Conservation (phyloP, 2,888 invertebrate species). For the Campaea margaritaria region DNA sequence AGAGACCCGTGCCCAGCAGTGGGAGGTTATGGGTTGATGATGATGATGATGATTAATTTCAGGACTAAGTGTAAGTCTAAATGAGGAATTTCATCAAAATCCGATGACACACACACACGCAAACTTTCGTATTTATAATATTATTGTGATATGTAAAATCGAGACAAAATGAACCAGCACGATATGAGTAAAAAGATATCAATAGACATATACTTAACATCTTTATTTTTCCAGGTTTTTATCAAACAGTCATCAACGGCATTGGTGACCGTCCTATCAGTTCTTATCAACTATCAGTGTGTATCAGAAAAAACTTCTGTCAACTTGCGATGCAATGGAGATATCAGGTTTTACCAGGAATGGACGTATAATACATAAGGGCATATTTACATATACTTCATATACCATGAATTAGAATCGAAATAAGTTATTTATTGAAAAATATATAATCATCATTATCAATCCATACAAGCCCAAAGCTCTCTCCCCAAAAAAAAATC, state of each 20-base stretch:
- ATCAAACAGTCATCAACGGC: slow-evolving; percentile 10
- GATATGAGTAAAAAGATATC: not conserved
- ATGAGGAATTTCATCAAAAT: too few relatives aligned
- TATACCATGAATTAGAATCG: not conserved
- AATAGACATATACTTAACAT: slow-evolving; percentile 4
- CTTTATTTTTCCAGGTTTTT: slow-evolving; percentile 17
- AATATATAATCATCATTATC: not conserved
- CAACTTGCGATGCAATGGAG: slow-evolving; percentile 9
- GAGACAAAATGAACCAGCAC: not conserved
- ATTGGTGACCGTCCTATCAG: slow-evolving; percentile 21
- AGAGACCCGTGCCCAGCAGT: too few relatives aligned
- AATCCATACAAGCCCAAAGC: too few relatives aligned
- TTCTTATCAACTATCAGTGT: slow-evolving; percentile 21
- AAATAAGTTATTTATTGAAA: too few relatives aligned
- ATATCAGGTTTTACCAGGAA: slow-evolving; percentile 7
- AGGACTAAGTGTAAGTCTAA: too few relatives aligned
- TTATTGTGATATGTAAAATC: too few relatives aligned
- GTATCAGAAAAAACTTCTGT: slow-evolving; percentile 16
- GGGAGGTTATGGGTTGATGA: too few relatives aligned
- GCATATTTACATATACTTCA: not conserved
- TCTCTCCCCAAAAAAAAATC: too few relatives aligned
- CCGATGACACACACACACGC: too few relatives aligned
- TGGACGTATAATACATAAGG: not conserved
- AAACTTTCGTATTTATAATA: too few relatives aligned
- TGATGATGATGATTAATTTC: too few relatives aligned